Base-by-base conservation (phyloP, 2,113 vertebrate genomes). In the Pavo muticus region DNA sequence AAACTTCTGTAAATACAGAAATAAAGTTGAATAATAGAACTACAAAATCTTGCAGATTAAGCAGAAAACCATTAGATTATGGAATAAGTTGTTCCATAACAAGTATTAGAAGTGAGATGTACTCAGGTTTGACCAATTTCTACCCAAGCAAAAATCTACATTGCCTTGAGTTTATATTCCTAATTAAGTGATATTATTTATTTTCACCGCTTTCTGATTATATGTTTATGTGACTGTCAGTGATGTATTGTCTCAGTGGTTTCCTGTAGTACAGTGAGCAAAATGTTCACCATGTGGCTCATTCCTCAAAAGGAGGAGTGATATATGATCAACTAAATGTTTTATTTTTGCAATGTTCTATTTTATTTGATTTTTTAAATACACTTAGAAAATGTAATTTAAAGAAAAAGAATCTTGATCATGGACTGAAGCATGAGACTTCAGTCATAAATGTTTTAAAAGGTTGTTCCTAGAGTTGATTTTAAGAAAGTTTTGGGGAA, bases 31-130 rank as follows among this genome's bases (percentile, higher is more conserved):
- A 14, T 40, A 42, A 40, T 14, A 70, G 12, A 80, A 25, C 6
- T 27, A 25, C 13, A 14, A 86, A 76, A 4, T 37, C 37, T 52
- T 79, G 9, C 32, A 37, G 8, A 8, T 52, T 23, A 61, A 48
- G 20, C 1, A 57, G 13, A 75, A 75, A 71, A 47, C 6, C 2
- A 2, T 20, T 23, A 69, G 4, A 0, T 24, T 18, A 65, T 19
- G 24, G 80, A 88, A 91, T 75, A 0, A 1, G 1, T 27, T 82
- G 11, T 76, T 56, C 1, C 8, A 15, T 37, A 23, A 44, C 6
- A 65, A 65, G 18, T 65, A 21, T 23, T n/a, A 44, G 42, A 44
- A 44, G 40, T 57, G 29, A 57, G 8, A 32, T 32, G 6, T 73
- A 10, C 14, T 56, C 14, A 32, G 20, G 8, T 59, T 24, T 74